Evolutionary conservation across 1,140 invertebrate genomes (phyloP).

Genomic region (Cephus cinctus): DNA sequence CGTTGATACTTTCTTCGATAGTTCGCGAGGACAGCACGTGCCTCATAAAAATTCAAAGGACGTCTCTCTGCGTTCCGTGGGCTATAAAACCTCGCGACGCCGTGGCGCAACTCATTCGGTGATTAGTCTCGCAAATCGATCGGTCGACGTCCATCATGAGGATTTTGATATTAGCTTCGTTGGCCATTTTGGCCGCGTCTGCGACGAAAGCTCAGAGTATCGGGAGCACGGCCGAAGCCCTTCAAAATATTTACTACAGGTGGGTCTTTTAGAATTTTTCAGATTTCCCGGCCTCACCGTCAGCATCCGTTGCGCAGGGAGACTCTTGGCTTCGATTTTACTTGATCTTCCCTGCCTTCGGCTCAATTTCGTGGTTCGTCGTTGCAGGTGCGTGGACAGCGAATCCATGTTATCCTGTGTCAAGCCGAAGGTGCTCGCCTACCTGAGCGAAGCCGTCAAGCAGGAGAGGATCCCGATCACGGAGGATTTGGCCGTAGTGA

Average conservation of each 20-base stretch:
- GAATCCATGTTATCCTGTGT: slow-evolving; percentile 61
- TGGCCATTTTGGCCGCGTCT: slow-evolving; percentile 31
- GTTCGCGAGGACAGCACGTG: slow-evolving; percentile 38
- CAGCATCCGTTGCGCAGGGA: too few relatives aligned
- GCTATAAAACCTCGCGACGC: slow-evolving; percentile 50
- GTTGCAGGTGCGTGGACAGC: slow-evolving; percentile 47
- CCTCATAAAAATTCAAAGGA: slow-evolving; percentile 45
- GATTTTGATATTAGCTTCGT: slow-evolving; percentile 29
- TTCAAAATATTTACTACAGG: slow-evolving; percentile 49
- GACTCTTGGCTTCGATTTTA: too few relatives aligned
- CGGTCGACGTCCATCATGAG: slow-evolving; percentile 36
- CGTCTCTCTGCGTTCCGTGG: slow-evolving; percentile 37
- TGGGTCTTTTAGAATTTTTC: slow-evolving; percentile 26
- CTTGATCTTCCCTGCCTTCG: too few relatives aligned
- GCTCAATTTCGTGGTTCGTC: too few relatives aligned
- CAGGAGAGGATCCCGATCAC: slow-evolving; percentile 71
- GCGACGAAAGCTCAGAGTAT: slow-evolving; percentile 28
- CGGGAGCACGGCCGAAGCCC: slow-evolving; percentile 37
- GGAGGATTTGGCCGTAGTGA: slow-evolving; percentile 69
- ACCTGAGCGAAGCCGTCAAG: slow-evolving; percentile 66
- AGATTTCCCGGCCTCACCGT: too few relatives aligned
- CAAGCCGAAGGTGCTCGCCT: slow-evolving; percentile 72
- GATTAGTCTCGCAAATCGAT: slow-evolving; percentile 46
- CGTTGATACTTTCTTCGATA: slow-evolving; percentile 52
- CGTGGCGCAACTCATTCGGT: slow-evolving; percentile 47